phyloP scores from a whole-genome alignment of 2,888 invertebrate genomes.

The Sphecodes monilicornis region DNA sequence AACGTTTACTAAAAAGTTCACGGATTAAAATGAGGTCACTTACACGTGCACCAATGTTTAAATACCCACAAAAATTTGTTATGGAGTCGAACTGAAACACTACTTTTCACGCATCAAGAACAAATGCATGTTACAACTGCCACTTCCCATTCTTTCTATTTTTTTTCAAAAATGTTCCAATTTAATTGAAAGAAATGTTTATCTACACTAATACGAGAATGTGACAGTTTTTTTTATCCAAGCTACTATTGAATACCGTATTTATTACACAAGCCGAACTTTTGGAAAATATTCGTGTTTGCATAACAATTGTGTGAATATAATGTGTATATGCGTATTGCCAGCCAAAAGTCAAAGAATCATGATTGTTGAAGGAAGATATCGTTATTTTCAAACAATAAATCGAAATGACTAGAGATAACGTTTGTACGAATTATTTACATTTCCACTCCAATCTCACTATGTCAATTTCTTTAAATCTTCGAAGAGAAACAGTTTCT shows the following conservation, averaged over 20 bases:
- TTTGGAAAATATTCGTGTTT: constrained; percentile 24
- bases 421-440: not conserved
- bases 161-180: not conserved
- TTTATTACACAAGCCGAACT: constrained; percentile 8
- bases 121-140: constrained; percentile 44
- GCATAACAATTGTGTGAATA: not conserved
- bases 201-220: not conserved
- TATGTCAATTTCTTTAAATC: not conserved
- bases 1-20: not conserved
- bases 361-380: not conserved
- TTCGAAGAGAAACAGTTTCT: not conserved
- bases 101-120: constrained; percentile 56
- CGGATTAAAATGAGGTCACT: not conserved
- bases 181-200: not conserved
- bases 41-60: not conserved
- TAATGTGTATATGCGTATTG: not conserved
- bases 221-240: not conserved
- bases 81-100: not conserved
- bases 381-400: not conserved
- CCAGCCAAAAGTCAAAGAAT: not conserved
- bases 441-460: not conserved
- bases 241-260: constrained; percentile 14
- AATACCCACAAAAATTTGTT: not conserved
- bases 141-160: not conserved
- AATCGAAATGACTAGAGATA: not conserved